These are phyloP conservation scores for Lates japonicus DNA, from an alignment of 2,797 vertebrate species.

Conservation along the genomic window DNA sequence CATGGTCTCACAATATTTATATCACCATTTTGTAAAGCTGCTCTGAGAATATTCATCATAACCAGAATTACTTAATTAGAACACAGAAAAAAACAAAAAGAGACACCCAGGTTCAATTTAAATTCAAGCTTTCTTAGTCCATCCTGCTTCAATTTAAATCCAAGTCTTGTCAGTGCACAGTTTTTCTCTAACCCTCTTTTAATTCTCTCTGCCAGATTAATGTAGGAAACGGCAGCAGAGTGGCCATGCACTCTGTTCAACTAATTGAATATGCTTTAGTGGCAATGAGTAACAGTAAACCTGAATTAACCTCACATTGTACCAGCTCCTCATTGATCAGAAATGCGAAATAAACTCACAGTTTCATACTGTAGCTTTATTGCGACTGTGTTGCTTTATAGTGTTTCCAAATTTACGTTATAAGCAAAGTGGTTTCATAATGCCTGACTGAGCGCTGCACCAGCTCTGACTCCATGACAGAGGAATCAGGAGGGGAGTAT, in stretches of 20 bases:
- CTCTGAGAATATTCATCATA: constrained; percentile 14
- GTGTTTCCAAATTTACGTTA: constrained; percentile 58
- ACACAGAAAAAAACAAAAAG: neutral
- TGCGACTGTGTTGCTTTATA: constrained; percentile 31
- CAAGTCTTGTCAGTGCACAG: constrained; percentile 23
- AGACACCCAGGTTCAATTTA: neutral
- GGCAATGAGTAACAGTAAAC: constrained; percentile 60
- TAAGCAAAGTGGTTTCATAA: constrained; percentile 54
- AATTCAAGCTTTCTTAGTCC: no score
- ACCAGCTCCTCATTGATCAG: constrained; percentile 46
- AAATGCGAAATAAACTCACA: constrained; percentile 37
- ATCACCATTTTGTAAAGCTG: neutral
- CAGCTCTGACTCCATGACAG: constrained; percentile 38
- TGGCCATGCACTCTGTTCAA: constrained; percentile 44
- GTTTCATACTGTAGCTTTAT: constrained; percentile 26
- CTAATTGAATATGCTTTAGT: constrained; percentile 66
- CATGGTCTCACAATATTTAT: neutral
- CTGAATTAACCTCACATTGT: constrained; percentile 66
- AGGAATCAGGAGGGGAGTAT: constrained; percentile 12
- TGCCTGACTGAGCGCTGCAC: constrained; percentile 25
- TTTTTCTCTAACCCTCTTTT: constrained; percentile 54
- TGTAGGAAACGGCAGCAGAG: constrained; percentile 33
- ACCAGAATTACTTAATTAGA: constrained; percentile 11
- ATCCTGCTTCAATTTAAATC: constrained; percentile 20
- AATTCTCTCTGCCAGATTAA: constrained; percentile 66